These are phyloP conservation scores for Rhopalosiphum maidis DNA, from an alignment of 1,140 invertebrate species.

Conservation along the genomic window DNA sequence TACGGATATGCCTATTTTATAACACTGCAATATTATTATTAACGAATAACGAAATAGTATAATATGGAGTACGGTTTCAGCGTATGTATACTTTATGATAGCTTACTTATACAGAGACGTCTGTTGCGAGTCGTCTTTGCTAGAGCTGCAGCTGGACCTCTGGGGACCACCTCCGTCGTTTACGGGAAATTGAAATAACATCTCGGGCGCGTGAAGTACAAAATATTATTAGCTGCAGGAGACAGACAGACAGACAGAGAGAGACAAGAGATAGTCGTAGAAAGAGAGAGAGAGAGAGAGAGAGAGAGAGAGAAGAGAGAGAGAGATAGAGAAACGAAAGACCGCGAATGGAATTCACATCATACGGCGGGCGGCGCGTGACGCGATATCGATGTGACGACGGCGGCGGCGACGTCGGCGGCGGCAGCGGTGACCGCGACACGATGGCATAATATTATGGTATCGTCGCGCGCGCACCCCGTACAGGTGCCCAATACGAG, in stretches of 20 bases:
- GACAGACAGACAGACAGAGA: background rate
- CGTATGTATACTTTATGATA: background rate
- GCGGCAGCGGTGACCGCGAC: conserved; percentile 4
- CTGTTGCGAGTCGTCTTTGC: conserved; percentile 48
- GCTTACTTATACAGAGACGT: conserved; percentile 50
- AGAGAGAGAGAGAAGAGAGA: background rate
- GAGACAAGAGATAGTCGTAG: background rate
- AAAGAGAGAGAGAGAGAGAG: background rate
- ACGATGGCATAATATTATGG: conserved; percentile 19
- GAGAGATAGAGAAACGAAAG: background rate
- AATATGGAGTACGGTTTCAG: background rate
- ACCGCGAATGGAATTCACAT: background rate
- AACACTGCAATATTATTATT: background rate
- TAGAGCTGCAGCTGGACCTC: conserved; percentile 10
- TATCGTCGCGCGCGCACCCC: background rate
- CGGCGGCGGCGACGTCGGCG: background rate
- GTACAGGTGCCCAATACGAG: background rate
- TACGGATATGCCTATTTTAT: background rate
- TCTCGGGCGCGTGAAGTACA: background rate
- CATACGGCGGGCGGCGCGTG: background rate
- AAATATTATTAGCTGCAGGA: background rate
- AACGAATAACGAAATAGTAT: background rate
- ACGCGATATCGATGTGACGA: background rate
- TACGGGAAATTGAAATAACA: conserved; percentile 47
- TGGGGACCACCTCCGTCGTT: conserved; percentile 49